These are phyloP conservation scores for Lepidocolaptes lacrymiger DNA, from an alignment of 2,797 vertebrate species.

Conservation along the genomic window DNA sequence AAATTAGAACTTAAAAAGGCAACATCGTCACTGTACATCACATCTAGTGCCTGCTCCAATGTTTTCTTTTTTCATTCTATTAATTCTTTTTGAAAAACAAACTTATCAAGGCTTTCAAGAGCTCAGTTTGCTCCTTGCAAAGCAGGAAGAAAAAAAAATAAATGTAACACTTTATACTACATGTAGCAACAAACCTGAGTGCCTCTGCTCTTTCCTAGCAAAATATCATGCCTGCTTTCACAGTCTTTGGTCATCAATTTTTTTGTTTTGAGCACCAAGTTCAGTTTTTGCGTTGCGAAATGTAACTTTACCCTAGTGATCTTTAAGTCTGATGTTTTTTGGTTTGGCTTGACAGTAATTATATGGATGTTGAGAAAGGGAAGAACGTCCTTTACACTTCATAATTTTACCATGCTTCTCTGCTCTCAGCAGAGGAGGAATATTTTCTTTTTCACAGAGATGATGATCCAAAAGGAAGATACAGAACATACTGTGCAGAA, in stretches of 20 bases:
- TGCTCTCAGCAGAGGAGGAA: constrained; percentile 59
- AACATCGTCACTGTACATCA: not conserved
- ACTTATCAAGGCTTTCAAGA: constrained; percentile 15
- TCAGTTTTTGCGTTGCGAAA: constrained; percentile 77
- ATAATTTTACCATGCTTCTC: constrained; percentile 63
- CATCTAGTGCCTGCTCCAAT: not conserved
- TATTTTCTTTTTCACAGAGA: constrained; percentile 37
- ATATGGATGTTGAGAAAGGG: constrained; percentile 72
- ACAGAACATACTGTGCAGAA: constrained; percentile 59
- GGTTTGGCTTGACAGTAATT: constrained; percentile 79
- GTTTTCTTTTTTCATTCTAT: constrained; percentile 9
- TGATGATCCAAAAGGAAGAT: constrained; percentile 14
- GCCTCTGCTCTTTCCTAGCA: constrained; percentile 51
- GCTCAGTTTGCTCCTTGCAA: not conserved
- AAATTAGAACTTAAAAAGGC: constrained; percentile 26
- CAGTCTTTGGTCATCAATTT: constrained; percentile 70
- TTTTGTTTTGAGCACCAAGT: constrained; percentile 69
- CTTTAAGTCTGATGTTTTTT: constrained; percentile 75
- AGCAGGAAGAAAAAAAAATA: not conserved
- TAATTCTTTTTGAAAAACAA: constrained; percentile 40
- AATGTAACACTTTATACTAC: constrained; percentile 5
- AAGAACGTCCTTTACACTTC: constrained; percentile 67
- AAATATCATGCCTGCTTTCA: constrained; percentile 64
- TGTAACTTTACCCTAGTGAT: constrained; percentile 76
- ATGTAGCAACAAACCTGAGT: constrained; percentile 2